These are phyloP conservation scores for Psittacula cyanocephala DNA, from an alignment of 2,113 vertebrate genomes.

Conservation along the genomic window DNA sequence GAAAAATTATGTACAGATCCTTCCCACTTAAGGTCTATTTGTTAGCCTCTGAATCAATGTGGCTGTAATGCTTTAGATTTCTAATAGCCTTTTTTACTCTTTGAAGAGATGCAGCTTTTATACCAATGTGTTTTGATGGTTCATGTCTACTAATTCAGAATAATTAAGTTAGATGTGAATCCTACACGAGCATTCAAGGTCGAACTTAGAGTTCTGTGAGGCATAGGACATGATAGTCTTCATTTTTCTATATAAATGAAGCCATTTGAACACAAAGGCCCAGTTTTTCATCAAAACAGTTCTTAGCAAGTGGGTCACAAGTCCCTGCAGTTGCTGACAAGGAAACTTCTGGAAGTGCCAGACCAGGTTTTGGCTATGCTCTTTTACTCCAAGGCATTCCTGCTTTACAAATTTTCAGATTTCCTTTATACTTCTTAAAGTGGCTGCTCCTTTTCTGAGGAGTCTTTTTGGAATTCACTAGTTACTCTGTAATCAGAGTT, in stretches of 20 bases:
- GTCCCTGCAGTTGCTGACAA: background rate
- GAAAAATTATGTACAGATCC: background rate
- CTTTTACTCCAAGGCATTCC: background rate
- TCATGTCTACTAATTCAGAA: background rate
- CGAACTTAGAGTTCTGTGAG: background rate
- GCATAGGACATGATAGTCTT: background rate
- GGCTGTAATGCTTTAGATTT: background rate
- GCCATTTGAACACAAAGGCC: background rate
- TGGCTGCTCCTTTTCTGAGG: background rate
- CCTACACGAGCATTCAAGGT: background rate
- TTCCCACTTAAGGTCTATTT: background rate
- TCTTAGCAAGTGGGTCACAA: background rate
- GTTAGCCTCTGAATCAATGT: background rate
- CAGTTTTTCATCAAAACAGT: background rate
- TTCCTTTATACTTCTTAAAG: background rate
- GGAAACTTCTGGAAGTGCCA: background rate
- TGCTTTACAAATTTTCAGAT: background rate
- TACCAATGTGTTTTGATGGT: background rate
- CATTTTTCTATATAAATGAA: background rate
- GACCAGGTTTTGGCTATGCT: background rate
- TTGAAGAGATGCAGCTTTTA: background rate
- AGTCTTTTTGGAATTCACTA: background rate
- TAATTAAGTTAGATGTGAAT: background rate
- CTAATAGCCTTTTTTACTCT: background rate
- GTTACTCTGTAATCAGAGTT: background rate